Base-by-base conservation (phyloP, 1,140 invertebrate genomes). In the Neodiprion pinetum region DNA sequence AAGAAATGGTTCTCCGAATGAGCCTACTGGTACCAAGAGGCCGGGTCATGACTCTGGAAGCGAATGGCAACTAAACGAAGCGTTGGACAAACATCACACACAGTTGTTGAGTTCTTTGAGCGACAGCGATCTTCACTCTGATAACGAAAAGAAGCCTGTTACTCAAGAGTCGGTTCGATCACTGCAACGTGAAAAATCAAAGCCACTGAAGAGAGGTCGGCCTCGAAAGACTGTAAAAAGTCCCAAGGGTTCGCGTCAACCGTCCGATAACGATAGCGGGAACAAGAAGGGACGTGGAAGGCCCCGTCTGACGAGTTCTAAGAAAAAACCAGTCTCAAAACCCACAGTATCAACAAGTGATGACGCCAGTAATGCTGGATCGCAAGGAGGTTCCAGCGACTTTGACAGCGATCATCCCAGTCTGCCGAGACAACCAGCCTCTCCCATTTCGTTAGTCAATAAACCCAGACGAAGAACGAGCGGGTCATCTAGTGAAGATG, bases 201-300 rank as follows among this genome's bases (percentile, higher is more conserved):
- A 90, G 78, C 81, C 83, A 40, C 72, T 83, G 12, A 87, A 89
- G 47, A 83, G 88, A 3, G 89, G 89, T 7, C 78, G 88, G 66
- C 89, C 89, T 0, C 83, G 88, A 48, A 87, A 89, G 72, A 81
- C 83, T 0, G 75, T 80, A 0, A 84, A 86, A 66, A 86, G 83
- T 48, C 84, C 85, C 3, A 85, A 74, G 84, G 48, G 74, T 7
- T 14, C 53, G 53, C 1, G 67, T 72, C 71, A 71, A 48, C 14
- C 9, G 80, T 14, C 78, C 76, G 47, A 78, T 81, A 47, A 75
- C 78, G 8, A 11, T 68, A 9, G 21, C 73, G 28, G 70, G 4
- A 48, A 50, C 0, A 21, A 17, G 12, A 74, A 53, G 47, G 11
- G 40, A 50, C 78, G 84, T n/a, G 81, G 79, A 70, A 78, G 84